These are phyloP conservation scores for Tenualosa ilisha DNA, from an alignment of 2,797 vertebrate genomes.

Conservation along the genomic window DNA sequence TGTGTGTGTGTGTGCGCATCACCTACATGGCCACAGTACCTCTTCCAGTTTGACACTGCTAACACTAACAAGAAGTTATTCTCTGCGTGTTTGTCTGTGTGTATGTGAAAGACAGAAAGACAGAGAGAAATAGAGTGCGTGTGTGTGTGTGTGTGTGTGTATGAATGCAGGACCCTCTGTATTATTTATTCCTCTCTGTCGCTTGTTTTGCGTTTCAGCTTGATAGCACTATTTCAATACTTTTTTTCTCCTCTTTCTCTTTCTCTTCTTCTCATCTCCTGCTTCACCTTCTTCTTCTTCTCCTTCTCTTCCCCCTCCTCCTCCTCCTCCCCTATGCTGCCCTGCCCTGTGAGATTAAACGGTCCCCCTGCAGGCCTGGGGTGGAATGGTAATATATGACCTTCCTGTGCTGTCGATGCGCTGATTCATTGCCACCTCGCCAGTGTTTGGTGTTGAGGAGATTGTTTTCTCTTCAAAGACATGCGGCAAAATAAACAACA, in stretches of 20 bases:
- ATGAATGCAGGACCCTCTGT: constrained; percentile 53
- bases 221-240: constrained; percentile 76
- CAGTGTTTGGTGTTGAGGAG: constrained; percentile 26
- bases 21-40: no score
- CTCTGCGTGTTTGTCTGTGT: background rate
- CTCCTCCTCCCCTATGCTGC: background rate
- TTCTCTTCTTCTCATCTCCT: constrained; percentile 32
- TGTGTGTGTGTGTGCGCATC: no score
- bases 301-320: background rate
- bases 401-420: constrained; percentile 43
- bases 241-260: constrained; percentile 22
- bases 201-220: constrained; percentile 71
- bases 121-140: background rate
- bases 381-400: constrained; percentile 54
- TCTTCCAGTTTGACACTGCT: no score
- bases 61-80: no score
- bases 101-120: background rate
- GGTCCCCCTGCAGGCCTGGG: background rate
- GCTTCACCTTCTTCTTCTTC: background rate
- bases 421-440: constrained; percentile 49
- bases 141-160: background rate
- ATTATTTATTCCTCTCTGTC: constrained; percentile 74
- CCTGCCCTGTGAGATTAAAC: background rate
- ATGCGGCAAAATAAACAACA: background rate
- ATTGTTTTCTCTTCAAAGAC: constrained; percentile 40